phyloP scores from a whole-genome alignment of 2,113 vertebrate species.

The Pangasianodon gigas region DNA sequence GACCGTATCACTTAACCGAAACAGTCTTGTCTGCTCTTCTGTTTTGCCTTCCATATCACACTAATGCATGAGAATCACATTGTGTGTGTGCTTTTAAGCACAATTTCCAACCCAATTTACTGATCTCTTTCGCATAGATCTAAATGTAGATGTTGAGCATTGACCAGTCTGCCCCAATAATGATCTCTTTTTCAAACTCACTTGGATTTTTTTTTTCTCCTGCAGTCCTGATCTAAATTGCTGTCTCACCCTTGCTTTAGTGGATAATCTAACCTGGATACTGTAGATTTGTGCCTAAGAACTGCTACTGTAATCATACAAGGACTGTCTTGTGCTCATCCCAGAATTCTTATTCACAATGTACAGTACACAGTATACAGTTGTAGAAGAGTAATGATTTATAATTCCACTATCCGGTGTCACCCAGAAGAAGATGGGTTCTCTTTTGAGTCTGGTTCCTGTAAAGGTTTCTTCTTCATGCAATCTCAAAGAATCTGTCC shows the following conservation, averaged over 20 bases:
- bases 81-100: neutral
- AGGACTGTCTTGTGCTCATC: neutral
- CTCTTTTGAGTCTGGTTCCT: neutral
- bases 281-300: neutral
- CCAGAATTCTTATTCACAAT: neutral
- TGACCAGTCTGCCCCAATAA: neutral
- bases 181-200: neutral
- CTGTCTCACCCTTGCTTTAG: neutral
- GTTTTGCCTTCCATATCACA: neutral
- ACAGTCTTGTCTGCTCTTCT: neutral
- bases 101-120: neutral
- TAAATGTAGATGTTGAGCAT: slow-evolving; percentile 9
- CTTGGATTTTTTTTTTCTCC: neutral
- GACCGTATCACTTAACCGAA: neutral
- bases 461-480: neutral
- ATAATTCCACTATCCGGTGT: neutral
- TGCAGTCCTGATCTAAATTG: neutral
- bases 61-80: neutral
- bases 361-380: neutral
- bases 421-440: neutral
- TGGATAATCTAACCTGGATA: neutral
- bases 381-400: neutral
- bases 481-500: neutral
- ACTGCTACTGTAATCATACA: neutral
- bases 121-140: neutral